Evolutionary conservation across 35 echinoderm and acorn worm species (phyloP), one percentile per base, ranked within the genome.

Genomic region (Nesometra sesokonis): DNA sequence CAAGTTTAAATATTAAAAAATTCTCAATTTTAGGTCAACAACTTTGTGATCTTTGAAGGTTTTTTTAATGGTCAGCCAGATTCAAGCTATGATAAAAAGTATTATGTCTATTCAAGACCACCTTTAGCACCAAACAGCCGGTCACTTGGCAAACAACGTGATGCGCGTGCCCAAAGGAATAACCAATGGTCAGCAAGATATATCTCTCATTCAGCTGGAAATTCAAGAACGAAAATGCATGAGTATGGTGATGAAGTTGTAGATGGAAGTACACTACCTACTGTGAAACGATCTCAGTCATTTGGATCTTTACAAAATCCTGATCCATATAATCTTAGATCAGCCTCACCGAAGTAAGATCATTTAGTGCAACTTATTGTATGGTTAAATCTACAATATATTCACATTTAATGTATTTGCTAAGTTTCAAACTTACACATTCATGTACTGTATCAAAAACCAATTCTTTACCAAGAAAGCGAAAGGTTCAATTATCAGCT

Each of bases 21-120:
- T 4, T 43, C 38, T 43, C n/a, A n/a, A n/a, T 30, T 84, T 19
- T 80, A 97, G 94, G 94, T 97, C 34, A 97, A 97, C 40, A 93
- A 97, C 80, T 97, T 93, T 93, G 94, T 97, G 13, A 89, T 97
- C n/a, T 97, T 97, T 91, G 94, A 97, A 31, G 94, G 94, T 27
- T 97, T 97, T 77, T 93, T 91, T 79, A 88, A 80, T 35, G 87
- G 89, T 67, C 94, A 97, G 46, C 94, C 91, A 83, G 94, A 97
- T 31, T 37, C 81, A 19, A 93, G 94, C 38, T 97, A 91, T 84
- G 84, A 82, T 17, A 89, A 82, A 33, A 93, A 85, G 36, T 80
- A 87, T 78, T 88, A 85, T 5, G 30, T 78, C 0, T 83, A 67
- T 13, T 36, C 86, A 34, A 90, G 90, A 80, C 94, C 91, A 0